A percentile compares a stretch with the other conserved stretches of the same genome.
phyloP scores from a whole-genome alignment of 2,888 invertebrate species.

The Ctena decussata region DNA sequence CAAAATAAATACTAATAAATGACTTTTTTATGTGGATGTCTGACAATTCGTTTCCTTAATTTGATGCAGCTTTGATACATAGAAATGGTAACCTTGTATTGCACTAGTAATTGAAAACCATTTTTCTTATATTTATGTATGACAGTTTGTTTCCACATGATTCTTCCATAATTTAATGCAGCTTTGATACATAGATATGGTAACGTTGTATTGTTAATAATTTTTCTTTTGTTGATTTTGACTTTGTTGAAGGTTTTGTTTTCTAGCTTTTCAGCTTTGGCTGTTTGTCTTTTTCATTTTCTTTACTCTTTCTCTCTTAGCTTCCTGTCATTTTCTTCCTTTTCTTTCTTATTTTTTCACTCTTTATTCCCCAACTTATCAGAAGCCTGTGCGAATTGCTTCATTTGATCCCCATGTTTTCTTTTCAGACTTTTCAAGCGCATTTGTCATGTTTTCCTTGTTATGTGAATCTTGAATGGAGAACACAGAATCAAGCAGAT shows the following conservation, averaged over 20 bases:
- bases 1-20: too few relatives aligned
- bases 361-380: not conserved
- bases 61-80: too few relatives aligned
- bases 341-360: not conserved
- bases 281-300: not conserved
- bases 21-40: too few relatives aligned
- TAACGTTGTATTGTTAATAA: too few relatives aligned
- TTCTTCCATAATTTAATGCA: too few relatives aligned
- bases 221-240: too few relatives aligned
- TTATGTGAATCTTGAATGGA: not conserved
- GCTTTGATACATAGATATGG: too few relatives aligned
- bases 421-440: not conserved
- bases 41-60: too few relatives aligned
- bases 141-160: too few relatives aligned
- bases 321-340: not conserved
- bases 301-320: not conserved
- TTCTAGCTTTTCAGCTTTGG: not conserved
- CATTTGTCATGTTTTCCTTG: not conserved
- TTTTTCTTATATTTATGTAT: too few relatives aligned
- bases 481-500: not conserved
- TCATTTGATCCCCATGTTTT: not conserved
- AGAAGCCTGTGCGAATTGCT: not conserved
- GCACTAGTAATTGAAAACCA: too few relatives aligned
- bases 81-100: too few relatives aligned
- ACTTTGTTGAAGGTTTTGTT: not conserved